Percentiles rank a stretch among this genome's conserved stretches.
These are phyloP conservation scores for Natrix natrix DNA, from an alignment of 2,797 vertebrate genomes.

Conservation along the genomic window DNA sequence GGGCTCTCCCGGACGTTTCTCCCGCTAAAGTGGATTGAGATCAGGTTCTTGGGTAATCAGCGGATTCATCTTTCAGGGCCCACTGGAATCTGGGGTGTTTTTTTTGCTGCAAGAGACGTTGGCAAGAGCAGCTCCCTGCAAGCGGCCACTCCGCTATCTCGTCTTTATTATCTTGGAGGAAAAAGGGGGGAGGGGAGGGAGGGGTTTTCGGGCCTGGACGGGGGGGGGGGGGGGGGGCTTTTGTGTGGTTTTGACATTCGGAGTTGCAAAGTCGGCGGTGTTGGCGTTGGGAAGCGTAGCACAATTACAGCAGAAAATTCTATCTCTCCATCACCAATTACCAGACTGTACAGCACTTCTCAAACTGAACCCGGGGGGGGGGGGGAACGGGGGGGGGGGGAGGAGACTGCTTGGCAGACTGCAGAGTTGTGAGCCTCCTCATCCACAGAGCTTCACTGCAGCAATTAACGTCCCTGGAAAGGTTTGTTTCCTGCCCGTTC, in stretches of 20 bases:
- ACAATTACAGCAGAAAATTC: neutral
- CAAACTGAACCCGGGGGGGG: neutral
- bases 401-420: neutral
- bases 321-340: neutral
- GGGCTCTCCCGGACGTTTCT: neutral
- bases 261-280: neutral
- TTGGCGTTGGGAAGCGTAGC: neutral
- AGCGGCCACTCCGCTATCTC: neutral
- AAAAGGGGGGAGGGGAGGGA: too few relatives aligned
- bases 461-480: neutral
- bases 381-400: fast-evolving
- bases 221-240: too few relatives aligned
- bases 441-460: neutral
- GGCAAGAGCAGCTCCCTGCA: neutral
- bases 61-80: neutral
- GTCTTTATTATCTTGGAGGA: neutral
- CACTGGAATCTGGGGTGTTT: neutral
- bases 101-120: too few relatives aligned
- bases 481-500: neutral
- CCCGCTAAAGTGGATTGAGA: neutral
- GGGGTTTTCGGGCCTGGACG: too few relatives aligned
- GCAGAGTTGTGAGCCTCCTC: neutral
- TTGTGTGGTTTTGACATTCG: neutral
- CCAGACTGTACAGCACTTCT: neutral
- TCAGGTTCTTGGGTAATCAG: neutral